Conservation (phyloP, 2,797 vertebrate genomes). For the Platyrinchus mystaceus region DNA sequence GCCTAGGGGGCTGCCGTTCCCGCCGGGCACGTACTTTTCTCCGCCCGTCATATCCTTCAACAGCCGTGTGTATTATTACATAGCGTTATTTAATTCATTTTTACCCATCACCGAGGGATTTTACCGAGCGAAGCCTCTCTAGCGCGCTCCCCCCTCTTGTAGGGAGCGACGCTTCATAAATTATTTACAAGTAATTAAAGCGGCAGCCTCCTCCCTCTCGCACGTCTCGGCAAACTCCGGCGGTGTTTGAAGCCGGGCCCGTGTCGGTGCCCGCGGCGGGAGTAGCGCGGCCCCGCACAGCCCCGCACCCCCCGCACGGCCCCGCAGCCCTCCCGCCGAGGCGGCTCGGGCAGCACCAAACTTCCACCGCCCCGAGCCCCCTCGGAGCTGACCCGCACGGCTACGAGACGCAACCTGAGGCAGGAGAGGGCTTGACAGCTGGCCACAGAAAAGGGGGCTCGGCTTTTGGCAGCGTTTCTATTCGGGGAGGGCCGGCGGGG, state of each 20-base stretch:
- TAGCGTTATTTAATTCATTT: slow-evolving; percentile 13
- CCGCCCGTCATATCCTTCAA: background rate
- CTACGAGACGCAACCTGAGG: background rate
- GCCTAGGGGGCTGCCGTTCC: background rate
- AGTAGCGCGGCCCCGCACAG: background rate
- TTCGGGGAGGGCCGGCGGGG: background rate
- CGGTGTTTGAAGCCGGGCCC: slow-evolving; percentile 12
- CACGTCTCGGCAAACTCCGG: slow-evolving; percentile 39
- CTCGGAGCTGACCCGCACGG: background rate
- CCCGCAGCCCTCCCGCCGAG: background rate
- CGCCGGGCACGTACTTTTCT: slow-evolving; percentile 5
- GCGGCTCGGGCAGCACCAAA: background rate
- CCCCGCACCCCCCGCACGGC: background rate
- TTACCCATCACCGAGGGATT: slow-evolving; percentile 20
- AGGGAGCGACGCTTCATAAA: slow-evolving; percentile 69
- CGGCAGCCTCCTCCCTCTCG: slow-evolving; percentile 53
- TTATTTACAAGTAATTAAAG: slow-evolving; percentile 77
- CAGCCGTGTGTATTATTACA: background rate
- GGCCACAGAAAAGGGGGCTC: background rate
- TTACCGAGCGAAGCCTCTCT: slow-evolving; percentile 8
- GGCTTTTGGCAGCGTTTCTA: background rate
- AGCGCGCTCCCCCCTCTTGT: slow-evolving; percentile 12
- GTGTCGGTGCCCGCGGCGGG: background rate
- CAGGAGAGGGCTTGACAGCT: background rate
- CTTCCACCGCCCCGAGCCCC: background rate